Percentiles rank a stretch among this genome's conserved stretches.
Evolutionary conservation across 2,888 invertebrate genomes (phyloP).

Genomic region (Bugulina stolonifera): DNA sequence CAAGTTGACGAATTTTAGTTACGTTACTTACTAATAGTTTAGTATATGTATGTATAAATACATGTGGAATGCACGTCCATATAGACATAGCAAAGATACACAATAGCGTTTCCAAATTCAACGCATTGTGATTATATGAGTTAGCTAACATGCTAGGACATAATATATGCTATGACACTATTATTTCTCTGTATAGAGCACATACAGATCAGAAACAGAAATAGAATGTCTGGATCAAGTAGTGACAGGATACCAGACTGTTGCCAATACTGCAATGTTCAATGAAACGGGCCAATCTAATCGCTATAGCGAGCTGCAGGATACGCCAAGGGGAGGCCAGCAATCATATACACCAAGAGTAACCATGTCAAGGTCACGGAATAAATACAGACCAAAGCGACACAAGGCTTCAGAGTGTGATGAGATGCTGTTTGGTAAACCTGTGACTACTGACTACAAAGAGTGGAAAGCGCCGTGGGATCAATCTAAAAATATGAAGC

Average conservation of each 20-base stretch:
- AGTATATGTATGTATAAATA: too few species aligned
- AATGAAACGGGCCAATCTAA: neutral
- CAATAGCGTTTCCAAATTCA: too few species aligned
- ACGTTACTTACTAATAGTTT: too few species aligned
- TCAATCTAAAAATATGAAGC: neutral
- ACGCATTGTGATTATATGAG: too few species aligned
- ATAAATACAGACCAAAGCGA: neutral
- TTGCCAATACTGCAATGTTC: neutral
- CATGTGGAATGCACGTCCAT: too few species aligned
- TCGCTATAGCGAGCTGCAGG: neutral
- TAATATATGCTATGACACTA: too few species aligned
- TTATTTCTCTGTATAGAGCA: too few species aligned
- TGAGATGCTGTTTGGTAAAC: conserved; percentile 18
- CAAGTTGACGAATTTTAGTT: too few species aligned
- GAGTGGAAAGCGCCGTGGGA: conserved; percentile 25
- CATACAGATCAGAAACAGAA: too few species aligned
- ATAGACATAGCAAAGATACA: too few species aligned
- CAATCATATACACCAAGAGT: neutral
- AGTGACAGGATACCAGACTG: neutral
- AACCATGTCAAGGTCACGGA: neutral
- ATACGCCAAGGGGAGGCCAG: neutral
- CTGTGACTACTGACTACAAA: neutral
- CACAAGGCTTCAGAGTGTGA: conserved; percentile 8
- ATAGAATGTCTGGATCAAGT: neutral
- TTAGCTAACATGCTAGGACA: too few species aligned